Base-by-base conservation (phyloP, 2,888 invertebrate species). In the Scelioninae gen. 2 region DNA sequence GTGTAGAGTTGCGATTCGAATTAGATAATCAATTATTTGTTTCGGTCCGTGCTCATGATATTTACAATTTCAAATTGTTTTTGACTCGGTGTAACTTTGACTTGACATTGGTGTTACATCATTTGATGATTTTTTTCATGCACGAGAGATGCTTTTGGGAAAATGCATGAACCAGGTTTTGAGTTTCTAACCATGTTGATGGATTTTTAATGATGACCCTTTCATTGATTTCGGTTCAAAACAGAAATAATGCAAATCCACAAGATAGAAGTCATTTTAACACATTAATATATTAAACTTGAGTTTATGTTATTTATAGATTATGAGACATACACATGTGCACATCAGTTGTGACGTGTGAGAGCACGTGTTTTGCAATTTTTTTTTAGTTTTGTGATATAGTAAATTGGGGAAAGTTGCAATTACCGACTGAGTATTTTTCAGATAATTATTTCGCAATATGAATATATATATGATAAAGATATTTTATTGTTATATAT, bases 1-100 rank as follows among this genome's bases (percentile, higher is more conserved):
- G 50, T 58, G 35, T 35, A 22, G 10, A 22, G 35, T 35, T 19
- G 25, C 22, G 19, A 11, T 18, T 60, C 37, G 39, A 50, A 61
- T 61, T 61, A 50, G 61, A 39, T 61, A 50, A 61, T 61, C 50
- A 61, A 61, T 61, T 61, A 61, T 61, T 61, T 9, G 48, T 50
- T 41, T 41, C 11, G 3, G 13, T 11, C 19, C 7, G 35, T 19
- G 37, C 39, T 28, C 43, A 9, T 5, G n/a, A 7, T 37, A 45
- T 58, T 33, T 2, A 10, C 33, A 33, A 18, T 43, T 58, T 46
- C 45, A n/a, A 22, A 1, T 35, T n/a, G 33, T 46, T 46, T 53
- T 58, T 22, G 25, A n/a, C 11, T 10, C 19, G 10, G 33, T 28
- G 61, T 53, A 64, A 64, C 64, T 64, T 64, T 64, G 64, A 35